Base-by-base conservation (phyloP, 1,140 invertebrate species). In the Catajapyx aquilonaris region DNA sequence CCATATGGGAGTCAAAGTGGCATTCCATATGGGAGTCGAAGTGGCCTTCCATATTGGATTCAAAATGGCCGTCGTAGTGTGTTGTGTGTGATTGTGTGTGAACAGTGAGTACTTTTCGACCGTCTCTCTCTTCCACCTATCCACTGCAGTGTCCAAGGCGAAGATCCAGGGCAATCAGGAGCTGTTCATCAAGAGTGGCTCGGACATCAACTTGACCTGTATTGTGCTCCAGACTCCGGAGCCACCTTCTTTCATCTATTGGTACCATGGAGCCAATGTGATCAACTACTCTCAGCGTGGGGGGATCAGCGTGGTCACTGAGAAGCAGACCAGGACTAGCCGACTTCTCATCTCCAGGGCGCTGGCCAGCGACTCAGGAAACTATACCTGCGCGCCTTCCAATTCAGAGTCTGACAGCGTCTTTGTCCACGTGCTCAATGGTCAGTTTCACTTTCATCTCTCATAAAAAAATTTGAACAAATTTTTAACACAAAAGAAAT, bases 151-250 rank as follows among this genome's bases (percentile, higher is more conserved):
- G 41, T 85, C 83, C 34, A 79, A 83, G 58, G 81, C 83, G 20
- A 76, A 81, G 59, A 87, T 90, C 47, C 57, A 78, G 35, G 80
- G 81, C 13, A 81, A 80, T 47, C 66, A 76, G 11, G 81, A 86
- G 55, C 61, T 84, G 43, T 81, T 77, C 62, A 78, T 87, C 49
- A 78, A 81, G 46, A 81, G 76, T 46, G 83, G 81, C 21, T 83
- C 77, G 46, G 81, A 86, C 62, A 84, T 88, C 52, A 87, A 86
- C 61, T 65, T 88, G 47, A 87, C 81, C 34, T 87, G 84, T 59
- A 67, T 81, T 41, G 81, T 85, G 4, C 65, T 72, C 43, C 75
- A 85, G 52, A 81, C 80, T 19, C 80, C 83, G 0, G 79, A 81
- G 44, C 81, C 81, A n/a, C 83, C 83, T 25, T 72, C 71, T 46